Conservation (phyloP, 2,113 vertebrate species). For the Corapipo altera region DNA sequence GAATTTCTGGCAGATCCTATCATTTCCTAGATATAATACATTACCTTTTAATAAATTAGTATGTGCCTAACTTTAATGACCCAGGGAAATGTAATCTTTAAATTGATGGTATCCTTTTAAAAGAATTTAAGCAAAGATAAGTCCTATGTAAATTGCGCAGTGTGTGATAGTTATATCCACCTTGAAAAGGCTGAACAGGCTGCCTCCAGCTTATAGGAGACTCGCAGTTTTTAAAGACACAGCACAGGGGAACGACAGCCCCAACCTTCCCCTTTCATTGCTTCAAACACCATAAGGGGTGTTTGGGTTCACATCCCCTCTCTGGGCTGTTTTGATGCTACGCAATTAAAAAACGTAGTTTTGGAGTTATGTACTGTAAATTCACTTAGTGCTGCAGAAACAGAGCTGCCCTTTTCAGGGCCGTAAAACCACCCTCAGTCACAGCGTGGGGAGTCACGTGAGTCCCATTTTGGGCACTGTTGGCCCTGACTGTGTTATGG, state of each 20-base stretch:
- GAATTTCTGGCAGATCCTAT: slow-evolving; percentile 48
- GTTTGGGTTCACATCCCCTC: neutral
- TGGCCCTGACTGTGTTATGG: neutral
- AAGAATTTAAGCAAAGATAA: slow-evolving; percentile 17
- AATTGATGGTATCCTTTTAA: slow-evolving; percentile 27
- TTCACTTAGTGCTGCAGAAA: neutral
- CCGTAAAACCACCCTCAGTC: neutral
- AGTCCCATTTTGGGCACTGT: neutral
- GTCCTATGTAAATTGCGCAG: neutral
- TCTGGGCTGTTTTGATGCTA: neutral
- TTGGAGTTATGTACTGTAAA: neutral
- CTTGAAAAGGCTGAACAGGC: neutral
- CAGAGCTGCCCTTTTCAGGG: neutral
- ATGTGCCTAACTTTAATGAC: slow-evolving; percentile 25
- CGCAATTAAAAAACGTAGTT: neutral
- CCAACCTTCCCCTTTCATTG: neutral
- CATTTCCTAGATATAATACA: slow-evolving; percentile 29
- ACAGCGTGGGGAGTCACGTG: neutral
- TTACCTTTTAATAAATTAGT: slow-evolving; percentile 45
- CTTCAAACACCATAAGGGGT: neutral
- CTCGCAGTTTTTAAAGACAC: neutral
- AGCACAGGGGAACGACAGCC: neutral
- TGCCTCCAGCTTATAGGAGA: neutral
- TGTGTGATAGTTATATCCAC: neutral
- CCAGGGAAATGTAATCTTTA: slow-evolving; percentile 9